Evolutionary conservation across 2,113 vertebrate genomes (phyloP).

Genomic region (Orientallactaga bullata): DNA sequence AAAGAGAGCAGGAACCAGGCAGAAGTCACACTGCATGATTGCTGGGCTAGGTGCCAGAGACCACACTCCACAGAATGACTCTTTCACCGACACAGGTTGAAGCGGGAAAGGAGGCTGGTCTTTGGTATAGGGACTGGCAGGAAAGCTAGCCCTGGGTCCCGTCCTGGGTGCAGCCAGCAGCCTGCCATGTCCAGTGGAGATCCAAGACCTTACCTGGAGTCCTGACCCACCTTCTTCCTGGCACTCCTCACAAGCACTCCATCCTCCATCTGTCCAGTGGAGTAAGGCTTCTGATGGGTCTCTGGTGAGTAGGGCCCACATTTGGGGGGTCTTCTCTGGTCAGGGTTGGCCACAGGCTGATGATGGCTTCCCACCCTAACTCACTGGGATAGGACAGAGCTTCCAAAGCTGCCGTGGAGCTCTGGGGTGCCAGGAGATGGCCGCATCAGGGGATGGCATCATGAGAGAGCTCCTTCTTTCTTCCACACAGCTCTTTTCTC

Average conservation of each 20-base stretch:
- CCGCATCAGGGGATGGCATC: neutral
- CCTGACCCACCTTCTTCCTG: too few relatives aligned
- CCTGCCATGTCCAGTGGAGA: too few relatives aligned
- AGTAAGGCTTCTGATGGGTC: neutral
- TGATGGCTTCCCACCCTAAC: too few relatives aligned
- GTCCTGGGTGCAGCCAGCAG: neutral
- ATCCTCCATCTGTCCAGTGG: neutral
- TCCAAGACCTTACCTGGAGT: neutral
- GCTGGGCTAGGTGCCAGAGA: neutral
- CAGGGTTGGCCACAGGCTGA: neutral
- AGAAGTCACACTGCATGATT: accelerated
- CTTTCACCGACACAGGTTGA: neutral
- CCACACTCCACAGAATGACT: neutral
- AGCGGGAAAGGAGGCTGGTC: too few relatives aligned
- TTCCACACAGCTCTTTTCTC: neutral
- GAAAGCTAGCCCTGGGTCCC: neutral
- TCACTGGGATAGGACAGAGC: neutral
- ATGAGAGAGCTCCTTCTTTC: neutral
- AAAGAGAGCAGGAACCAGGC: neutral
- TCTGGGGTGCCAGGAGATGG: neutral
- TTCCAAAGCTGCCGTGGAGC: neutral
- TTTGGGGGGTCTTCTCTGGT: neutral
- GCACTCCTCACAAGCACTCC: neutral
- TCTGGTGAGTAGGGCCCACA: neutral
- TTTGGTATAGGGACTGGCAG: neutral